Conservation (phyloP, 2,113 vertebrate species). For the Collichthys lucidus region DNA sequence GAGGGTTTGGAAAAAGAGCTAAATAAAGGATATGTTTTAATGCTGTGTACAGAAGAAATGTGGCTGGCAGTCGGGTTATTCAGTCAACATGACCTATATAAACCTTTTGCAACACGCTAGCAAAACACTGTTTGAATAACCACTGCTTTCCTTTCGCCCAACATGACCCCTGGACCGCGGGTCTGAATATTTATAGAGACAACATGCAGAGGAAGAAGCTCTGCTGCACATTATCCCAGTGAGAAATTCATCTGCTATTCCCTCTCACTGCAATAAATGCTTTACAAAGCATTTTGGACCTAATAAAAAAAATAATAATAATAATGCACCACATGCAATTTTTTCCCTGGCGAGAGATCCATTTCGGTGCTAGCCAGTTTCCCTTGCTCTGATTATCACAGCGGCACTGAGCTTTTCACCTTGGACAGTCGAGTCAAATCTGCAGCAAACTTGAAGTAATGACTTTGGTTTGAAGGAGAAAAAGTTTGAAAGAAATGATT, state of each 20-base stretch:
- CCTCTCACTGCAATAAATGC: slow-evolving; percentile 51
- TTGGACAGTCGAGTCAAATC: slow-evolving; percentile 43
- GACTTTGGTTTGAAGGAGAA: slow-evolving; percentile 42
- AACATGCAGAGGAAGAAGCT: slow-evolving; percentile 49
- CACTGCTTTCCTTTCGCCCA: slow-evolving; percentile 42
- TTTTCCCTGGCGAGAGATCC: slow-evolving; percentile 49
- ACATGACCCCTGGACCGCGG: slow-evolving; percentile 44
- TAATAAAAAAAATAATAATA: slow-evolving; percentile 56
- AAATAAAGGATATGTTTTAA: slow-evolving; percentile 16
- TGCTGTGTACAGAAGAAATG: slow-evolving; percentile 42
- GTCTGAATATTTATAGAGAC: slow-evolving; percentile 70
- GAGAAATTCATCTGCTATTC: slow-evolving; percentile 56
- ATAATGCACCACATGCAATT: slow-evolving; percentile 65
- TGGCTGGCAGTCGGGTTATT: slow-evolving; percentile 30
- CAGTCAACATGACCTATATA: slow-evolving; percentile 54
- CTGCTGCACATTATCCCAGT: slow-evolving; percentile 68
- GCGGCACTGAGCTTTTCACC: slow-evolving; percentile 56
- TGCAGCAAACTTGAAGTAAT: slow-evolving; percentile 24
- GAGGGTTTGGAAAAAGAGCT: background rate
- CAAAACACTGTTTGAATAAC: slow-evolving; percentile 60
- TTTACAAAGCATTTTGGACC: slow-evolving; percentile 64
- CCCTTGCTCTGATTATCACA: slow-evolving; percentile 56
- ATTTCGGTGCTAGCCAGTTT: slow-evolving; percentile 29
- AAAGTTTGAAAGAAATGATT: slow-evolving; percentile 31
- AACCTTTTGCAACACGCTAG: slow-evolving; percentile 44